A percentile compares a stretch with the other conserved stretches of the same genome.
Conservation (phyloP, 2,797 vertebrate species). For the Sphenodon punctatus region DNA sequence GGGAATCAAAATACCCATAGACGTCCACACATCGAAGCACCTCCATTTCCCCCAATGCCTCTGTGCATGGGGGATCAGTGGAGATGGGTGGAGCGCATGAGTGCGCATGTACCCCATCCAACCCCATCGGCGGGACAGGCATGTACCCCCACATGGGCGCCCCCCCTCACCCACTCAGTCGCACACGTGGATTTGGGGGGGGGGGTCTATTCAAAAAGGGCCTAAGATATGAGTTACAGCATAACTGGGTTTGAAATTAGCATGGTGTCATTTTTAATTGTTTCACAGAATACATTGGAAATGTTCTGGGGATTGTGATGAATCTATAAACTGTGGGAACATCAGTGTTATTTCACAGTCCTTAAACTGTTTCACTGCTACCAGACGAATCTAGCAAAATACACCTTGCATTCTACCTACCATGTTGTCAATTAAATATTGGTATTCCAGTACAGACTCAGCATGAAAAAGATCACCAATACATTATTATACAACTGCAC, state of each 20-base stretch:
- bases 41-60: too few relatives aligned
- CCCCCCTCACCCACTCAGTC: too few relatives aligned
- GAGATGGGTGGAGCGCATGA: too few relatives aligned
- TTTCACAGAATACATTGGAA: neutral
- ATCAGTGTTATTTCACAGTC: neutral
- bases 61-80: too few relatives aligned
- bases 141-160: too few relatives aligned
- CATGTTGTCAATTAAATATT: neutral
- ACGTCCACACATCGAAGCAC: too few relatives aligned
- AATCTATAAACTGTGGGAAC: neutral
- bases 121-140: too few relatives aligned
- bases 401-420: neutral
- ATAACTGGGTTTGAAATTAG: neutral
- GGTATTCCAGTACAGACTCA: neutral
- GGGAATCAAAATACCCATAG: too few relatives aligned
- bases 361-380: neutral
- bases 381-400: neutral
- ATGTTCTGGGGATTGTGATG: neutral
- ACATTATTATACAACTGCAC: neutral
- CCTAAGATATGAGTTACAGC: neutral
- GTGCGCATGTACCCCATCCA: too few relatives aligned
- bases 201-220: too few relatives aligned
- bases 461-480: neutral
- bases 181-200: too few relatives aligned
- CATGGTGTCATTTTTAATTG: neutral